Conservation (phyloP, 2,888 invertebrate species). For the Mellilla xanthometata region DNA sequence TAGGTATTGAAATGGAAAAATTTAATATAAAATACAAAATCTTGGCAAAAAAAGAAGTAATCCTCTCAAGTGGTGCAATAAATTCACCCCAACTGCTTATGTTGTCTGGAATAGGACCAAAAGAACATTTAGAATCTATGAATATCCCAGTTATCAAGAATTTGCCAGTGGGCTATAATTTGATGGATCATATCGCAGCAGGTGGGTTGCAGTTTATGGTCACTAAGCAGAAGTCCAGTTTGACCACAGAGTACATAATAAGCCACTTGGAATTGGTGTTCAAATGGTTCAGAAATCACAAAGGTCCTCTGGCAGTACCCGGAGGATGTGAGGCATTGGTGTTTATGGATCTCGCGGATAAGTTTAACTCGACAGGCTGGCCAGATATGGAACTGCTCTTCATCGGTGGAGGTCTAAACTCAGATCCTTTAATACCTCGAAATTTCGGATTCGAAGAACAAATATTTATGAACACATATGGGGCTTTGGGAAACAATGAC, state of each 20-base stretch:
- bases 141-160: slow-evolving; percentile 81
- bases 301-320: slow-evolving; percentile 83
- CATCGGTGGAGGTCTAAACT: slow-evolving; percentile 78
- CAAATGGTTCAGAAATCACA: slow-evolving; percentile 78
- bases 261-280: slow-evolving; percentile 67
- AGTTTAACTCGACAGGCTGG: slow-evolving; percentile 77
- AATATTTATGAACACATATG: slow-evolving; percentile 65
- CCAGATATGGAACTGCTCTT: slow-evolving; percentile 86
- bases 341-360: slow-evolving; percentile 84
- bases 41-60: slow-evolving; percentile 86
- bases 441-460: slow-evolving; percentile 80
- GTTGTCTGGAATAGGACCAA: slow-evolving; percentile 90
- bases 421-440: slow-evolving; percentile 67
- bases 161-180: slow-evolving; percentile 85
- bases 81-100: slow-evolving; percentile 90
- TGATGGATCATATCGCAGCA: slow-evolving; percentile 87
- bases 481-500: slow-evolving; percentile 62
- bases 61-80: slow-evolving; percentile 89
- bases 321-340: slow-evolving; percentile 87
- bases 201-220: slow-evolving; percentile 84
- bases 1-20: slow-evolving; percentile 84
- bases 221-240: slow-evolving; percentile 53
- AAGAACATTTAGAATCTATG: slow-evolving; percentile 78
- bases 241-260: slow-evolving; percentile 61
- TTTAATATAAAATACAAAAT: slow-evolving; percentile 75